phyloP scores from a whole-genome alignment of 2,113 vertebrate species.

The Odobenus rosmarus region DNA sequence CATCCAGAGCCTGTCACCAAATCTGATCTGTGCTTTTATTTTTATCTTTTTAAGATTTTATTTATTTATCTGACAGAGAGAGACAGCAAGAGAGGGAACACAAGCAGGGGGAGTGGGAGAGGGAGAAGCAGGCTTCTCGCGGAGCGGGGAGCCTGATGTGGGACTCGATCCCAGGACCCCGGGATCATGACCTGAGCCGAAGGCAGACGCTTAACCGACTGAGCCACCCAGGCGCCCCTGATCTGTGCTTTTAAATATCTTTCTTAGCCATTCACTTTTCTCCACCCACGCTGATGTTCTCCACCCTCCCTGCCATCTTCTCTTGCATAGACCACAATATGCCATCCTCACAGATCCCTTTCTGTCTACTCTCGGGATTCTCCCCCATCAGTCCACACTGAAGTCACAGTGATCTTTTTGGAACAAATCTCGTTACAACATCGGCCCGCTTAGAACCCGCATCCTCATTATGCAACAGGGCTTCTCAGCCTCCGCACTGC shows the following conservation, averaged over 20 bases:
- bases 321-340: not conserved
- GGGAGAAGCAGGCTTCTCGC: no score
- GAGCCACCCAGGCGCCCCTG: not conserved
- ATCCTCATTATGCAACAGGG: not conserved
- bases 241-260: not conserved
- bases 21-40: not conserved
- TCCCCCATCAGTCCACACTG: not conserved
- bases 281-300: not conserved
- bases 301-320: not conserved
- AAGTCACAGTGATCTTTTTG: not conserved
- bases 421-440: not conserved
- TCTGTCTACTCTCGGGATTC: not conserved
- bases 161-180: no score
- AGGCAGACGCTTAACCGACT: no score
- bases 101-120: no score
- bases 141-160: no score
- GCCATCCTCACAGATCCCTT: not conserved
- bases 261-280: not conserved
- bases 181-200: no score
- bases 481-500: not conserved
- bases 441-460: not conserved
- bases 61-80: no score
- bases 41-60: no score
- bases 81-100: no score
- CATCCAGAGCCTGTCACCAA: not conserved